Conservation (phyloP, 2,797 vertebrate species). For the Aselliscus stoliczkanus region DNA sequence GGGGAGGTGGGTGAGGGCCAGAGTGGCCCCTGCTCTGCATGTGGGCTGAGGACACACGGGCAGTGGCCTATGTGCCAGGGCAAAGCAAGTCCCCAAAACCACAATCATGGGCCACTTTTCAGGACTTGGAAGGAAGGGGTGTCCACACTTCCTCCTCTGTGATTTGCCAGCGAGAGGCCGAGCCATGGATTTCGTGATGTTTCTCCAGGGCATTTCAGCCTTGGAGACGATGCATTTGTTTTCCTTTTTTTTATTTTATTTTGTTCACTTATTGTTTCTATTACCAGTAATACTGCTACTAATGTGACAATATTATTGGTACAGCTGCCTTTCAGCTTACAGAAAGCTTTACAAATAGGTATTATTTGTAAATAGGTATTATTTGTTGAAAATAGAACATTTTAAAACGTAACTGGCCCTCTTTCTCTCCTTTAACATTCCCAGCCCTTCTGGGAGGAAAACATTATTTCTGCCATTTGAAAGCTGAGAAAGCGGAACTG, state of each 20-base stretch:
- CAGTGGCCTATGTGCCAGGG: no score
- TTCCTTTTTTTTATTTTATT: background rate
- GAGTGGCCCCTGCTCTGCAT: accelerated
- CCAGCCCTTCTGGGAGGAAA: background rate
- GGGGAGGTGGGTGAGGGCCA: constrained; percentile 68
- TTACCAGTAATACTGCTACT: background rate
- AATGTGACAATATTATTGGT: background rate
- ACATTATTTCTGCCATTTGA: background rate
- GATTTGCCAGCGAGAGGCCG: background rate
- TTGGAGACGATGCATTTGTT: background rate
- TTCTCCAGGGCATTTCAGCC: background rate
- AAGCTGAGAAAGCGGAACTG: background rate
- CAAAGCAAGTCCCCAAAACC: no score
- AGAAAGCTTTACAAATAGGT: background rate
- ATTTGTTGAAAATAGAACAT: background rate
- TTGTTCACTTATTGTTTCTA: background rate
- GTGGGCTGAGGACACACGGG: background rate
- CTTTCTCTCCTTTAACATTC: background rate
- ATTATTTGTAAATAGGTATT: background rate
- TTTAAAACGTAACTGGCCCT: background rate
- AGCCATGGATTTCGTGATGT: background rate
- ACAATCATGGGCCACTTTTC: background rate
- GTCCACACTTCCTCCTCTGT: background rate
- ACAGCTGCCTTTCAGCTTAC: background rate
- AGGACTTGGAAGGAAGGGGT: background rate